These are phyloP conservation scores for Mormoops blainvillei DNA, from an alignment of 2,113 vertebrate species.

Conservation along the genomic window DNA sequence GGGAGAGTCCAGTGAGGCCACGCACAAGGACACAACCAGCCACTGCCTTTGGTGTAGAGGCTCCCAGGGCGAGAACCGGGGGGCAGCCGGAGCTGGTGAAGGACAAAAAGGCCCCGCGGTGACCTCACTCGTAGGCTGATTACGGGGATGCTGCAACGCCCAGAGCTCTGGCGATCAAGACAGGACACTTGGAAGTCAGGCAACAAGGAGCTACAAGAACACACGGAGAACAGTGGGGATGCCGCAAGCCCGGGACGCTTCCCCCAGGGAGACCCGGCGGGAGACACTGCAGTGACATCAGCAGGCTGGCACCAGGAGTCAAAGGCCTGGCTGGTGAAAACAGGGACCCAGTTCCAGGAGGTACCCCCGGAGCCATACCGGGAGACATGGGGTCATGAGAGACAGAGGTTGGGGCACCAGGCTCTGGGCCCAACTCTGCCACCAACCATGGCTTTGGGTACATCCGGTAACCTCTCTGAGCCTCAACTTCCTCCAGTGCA, in stretches of 20 bases:
- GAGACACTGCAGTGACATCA: rapidly evolving
- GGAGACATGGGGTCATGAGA: rapidly evolving
- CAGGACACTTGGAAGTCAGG: rapidly evolving
- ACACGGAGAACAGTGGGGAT: rapidly evolving
- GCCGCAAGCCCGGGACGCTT: background rate
- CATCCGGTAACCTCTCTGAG: background rate
- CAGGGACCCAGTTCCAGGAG: background rate
- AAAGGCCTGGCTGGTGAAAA: background rate
- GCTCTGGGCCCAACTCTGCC: background rate
- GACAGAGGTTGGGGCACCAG: rapidly evolving
- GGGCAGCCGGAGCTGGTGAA: too few species aligned
- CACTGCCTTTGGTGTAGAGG: background rate
- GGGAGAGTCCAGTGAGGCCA: background rate
- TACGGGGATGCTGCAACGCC: rapidly evolving
- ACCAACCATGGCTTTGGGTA: background rate
- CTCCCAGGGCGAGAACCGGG: background rate
- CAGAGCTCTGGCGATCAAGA: background rate
- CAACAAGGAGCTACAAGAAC: background rate
- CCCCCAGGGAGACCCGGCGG: background rate
- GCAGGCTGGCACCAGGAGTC: too few species aligned
- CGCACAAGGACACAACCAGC: background rate
- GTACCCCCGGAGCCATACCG: background rate
- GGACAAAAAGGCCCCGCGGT: background rate
- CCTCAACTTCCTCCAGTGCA: background rate
- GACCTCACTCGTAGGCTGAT: background rate